Evolutionary conservation across 1,140 invertebrate species (phyloP).

Genomic region (Mylabris phalerata): DNA sequence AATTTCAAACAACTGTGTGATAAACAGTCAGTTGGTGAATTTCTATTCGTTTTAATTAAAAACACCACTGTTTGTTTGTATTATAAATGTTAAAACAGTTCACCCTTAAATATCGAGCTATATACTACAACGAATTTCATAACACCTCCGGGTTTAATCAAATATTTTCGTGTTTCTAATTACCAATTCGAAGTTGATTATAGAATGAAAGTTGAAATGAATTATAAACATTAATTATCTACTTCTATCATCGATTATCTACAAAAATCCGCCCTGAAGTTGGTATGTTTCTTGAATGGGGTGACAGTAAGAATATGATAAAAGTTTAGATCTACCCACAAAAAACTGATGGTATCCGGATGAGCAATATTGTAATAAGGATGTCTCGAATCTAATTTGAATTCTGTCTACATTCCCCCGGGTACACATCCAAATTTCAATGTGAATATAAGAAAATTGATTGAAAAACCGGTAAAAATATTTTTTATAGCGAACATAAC

Average conservation of each 20-base stretch:
- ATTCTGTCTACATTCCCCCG: constrained; percentile 7
- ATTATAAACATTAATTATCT: background rate
- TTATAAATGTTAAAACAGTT: too few relatives aligned
- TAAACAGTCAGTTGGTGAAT: too few relatives aligned
- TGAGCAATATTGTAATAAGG: constrained; percentile 6
- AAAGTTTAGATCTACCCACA: too few relatives aligned
- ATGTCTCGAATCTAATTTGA: constrained; percentile 10
- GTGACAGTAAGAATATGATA: too few relatives aligned
- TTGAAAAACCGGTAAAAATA: constrained; percentile 5
- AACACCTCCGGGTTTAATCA: too few relatives aligned
- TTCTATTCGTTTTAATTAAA: background rate
- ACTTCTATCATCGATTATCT: too few relatives aligned
- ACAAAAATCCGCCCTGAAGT: too few relatives aligned
- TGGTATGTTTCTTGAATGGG: too few relatives aligned
- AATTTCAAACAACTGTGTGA: too few relatives aligned
- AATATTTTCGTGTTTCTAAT: background rate
- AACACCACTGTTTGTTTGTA: background rate
- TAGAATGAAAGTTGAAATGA: background rate
- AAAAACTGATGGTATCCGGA: background rate
- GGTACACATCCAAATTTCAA: constrained; percentile 5
- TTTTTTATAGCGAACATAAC: too few relatives aligned
- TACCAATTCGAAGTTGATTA: background rate
- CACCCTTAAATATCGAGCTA: too few relatives aligned
- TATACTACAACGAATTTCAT: too few relatives aligned
- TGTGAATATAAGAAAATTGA: background rate